Base-by-base conservation (phyloP, 2,888 invertebrate genomes). In the Thymelicus lineola region DNA sequence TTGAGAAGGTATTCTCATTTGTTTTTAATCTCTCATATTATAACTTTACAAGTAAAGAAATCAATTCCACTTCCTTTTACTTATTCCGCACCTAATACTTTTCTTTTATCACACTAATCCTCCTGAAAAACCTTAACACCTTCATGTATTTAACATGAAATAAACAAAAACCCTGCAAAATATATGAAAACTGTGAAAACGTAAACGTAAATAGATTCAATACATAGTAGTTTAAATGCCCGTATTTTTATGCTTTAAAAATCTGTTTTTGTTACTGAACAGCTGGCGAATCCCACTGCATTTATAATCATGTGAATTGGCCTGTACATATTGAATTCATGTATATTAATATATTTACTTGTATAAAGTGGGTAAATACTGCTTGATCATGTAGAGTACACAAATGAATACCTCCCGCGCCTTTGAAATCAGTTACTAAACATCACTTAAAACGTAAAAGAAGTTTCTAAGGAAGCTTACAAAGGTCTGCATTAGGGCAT, bases 241-340 rank as follows among this genome's bases (percentile, higher is more conserved):
- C 28, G 28, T 28, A 61, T 67, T 67, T 50, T 42, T 67, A 38
- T 64, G 55, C 60, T 28, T 68, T 67, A 67, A 67, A 55, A 67
- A 55, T 68, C 55, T 62, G 57, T 68, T 68, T 57, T 55, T 61
- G 61, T 62, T 12, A 68, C 35, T 57, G 68, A 68, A 55, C 61
- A 67, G 45, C 67, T 62, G 68, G 50, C 62, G 68, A 17, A 28
- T 62, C 61, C 17, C 68, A 62, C 42, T 68, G 55, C 68, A 68
- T 68, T 68, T 57, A 62, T 62, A 68, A 62, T 68, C 35, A 60
- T 42, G 42, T 53, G 50, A 67, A 67, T 58, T 17, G 42, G 42
- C 12, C 9, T 9, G 12, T 42, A 42, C 36, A n/a, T 46, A 48
- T 58, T 12, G 42, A 42, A 42, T 42, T 12, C 10, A 12, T 66